Conservation (phyloP, 1,140 invertebrate species). For the Charaxes varanes region DNA sequence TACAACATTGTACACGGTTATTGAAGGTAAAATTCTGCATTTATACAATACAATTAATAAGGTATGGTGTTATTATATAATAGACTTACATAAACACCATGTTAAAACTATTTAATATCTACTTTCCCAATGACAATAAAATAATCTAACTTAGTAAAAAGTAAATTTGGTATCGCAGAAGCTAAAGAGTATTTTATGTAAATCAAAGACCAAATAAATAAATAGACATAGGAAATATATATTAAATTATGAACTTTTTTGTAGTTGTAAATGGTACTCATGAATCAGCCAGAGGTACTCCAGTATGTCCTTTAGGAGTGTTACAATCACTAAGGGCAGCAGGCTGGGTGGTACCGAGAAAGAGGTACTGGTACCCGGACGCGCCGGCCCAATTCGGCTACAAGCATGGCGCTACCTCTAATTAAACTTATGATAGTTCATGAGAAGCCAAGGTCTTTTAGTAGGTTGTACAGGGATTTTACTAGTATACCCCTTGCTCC, state of each 20-base stretch:
- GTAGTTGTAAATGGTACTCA: slow-evolving; percentile 85
- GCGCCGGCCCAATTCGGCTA: too few species aligned
- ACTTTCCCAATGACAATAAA: background rate
- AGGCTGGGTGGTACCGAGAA: slow-evolving; percentile 90
- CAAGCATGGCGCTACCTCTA: too few species aligned
- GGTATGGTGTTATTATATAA: background rate
- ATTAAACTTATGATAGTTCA: too few species aligned
- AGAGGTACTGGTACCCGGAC: too few species aligned
- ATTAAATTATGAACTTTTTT: too few species aligned
- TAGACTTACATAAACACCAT: background rate
- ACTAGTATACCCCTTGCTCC: too few species aligned
- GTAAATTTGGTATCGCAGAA: background rate
- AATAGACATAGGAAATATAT: background rate
- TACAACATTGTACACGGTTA: slow-evolving; percentile 77
- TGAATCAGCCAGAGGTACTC: slow-evolving; percentile 79
- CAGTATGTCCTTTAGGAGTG: slow-evolving; percentile 82
- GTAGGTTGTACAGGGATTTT: too few species aligned
- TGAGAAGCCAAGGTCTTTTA: too few species aligned
- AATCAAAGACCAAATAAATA: too few species aligned
- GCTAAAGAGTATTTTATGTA: too few species aligned
- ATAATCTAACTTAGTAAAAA: background rate
- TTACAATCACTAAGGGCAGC: slow-evolving; percentile 83
- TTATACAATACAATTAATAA: slow-evolving; percentile 4
- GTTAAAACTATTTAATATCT: background rate
- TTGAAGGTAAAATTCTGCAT: slow-evolving; percentile 70